Percentiles rank a stretch among this genome's conserved stretches.
Conservation (phyloP, 2,888 invertebrate genomes). For the Trissonchulus sp. region DNA sequence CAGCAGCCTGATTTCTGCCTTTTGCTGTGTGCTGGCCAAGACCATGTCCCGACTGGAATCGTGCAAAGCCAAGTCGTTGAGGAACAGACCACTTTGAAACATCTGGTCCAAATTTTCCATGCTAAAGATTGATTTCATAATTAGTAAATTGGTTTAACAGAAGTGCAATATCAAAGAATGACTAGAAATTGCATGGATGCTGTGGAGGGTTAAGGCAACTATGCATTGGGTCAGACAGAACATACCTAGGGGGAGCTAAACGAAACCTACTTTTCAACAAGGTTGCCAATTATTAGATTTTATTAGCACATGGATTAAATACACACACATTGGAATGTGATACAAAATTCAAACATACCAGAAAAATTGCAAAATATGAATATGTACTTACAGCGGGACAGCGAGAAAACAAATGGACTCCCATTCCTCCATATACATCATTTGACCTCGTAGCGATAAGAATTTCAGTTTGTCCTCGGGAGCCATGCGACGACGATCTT, state of each 20-base stretch:
- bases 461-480: slow-evolving; percentile 41
- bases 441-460: slow-evolving; percentile 81
- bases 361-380: too few species aligned
- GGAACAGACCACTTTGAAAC: slow-evolving; percentile 84
- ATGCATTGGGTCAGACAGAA: too few species aligned
- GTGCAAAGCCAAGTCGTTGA: slow-evolving; percentile 96
- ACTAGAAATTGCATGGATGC: too few species aligned
- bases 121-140: slow-evolving; percentile 44
- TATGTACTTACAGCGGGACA: slow-evolving; percentile 67
- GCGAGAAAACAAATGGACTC: slow-evolving; percentile 92
- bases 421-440: slow-evolving; percentile 99
- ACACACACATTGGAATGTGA: too few species aligned
- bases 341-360: too few species aligned
- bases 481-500: slow-evolving; percentile 60
- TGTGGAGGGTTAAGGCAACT: too few species aligned
- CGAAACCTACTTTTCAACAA: too few species aligned
- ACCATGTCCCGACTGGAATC: slow-evolving; percentile 94
- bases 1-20: slow-evolving; percentile 87
- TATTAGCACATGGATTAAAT: too few species aligned
- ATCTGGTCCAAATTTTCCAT: slow-evolving; percentile 90
- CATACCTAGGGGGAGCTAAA: too few species aligned
- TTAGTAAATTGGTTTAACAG: slow-evolving; percentile 27
- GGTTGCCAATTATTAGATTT: too few species aligned
- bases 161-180: too few species aligned
- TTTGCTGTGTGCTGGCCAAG: slow-evolving; percentile 92